Percentiles rank a stretch among this genome's conserved stretches.
Evolutionary conservation across 1,140 invertebrate species (phyloP).

Genomic region (Cherax destructor): DNA sequence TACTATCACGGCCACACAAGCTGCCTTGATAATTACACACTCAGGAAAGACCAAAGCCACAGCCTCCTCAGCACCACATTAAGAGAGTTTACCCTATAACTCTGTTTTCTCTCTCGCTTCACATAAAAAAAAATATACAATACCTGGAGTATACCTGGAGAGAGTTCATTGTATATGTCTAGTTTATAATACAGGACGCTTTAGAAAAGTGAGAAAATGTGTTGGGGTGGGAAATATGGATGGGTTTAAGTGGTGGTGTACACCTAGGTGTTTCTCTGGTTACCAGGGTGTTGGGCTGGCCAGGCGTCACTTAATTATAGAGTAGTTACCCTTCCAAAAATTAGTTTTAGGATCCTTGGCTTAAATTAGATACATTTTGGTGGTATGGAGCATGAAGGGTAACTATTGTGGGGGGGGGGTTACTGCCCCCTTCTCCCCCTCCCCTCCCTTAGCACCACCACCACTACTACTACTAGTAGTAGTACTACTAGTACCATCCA

Average conservation of each 20-base stretch:
- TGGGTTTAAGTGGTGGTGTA: conserved; percentile 8
- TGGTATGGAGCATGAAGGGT: conserved; percentile 35
- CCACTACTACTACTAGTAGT: neutral
- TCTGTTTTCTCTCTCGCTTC: too few species aligned
- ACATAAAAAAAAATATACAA: too few species aligned
- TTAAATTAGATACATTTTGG: conserved; percentile 65
- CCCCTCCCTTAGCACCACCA: neutral
- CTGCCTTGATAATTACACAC: neutral
- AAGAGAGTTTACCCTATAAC: too few species aligned
- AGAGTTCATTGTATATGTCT: too few species aligned
- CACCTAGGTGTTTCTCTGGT: conserved; percentile 17
- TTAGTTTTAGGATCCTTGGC: conserved; percentile 63
- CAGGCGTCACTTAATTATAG: conserved; percentile 64
- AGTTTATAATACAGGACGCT: too few species aligned
- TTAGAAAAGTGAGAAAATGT: neutral
- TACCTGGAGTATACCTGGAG: too few species aligned
- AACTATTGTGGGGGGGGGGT: too few species aligned
- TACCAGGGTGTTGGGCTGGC: conserved; percentile 48
- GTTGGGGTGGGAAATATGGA: neutral
- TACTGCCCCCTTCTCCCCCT: too few species aligned
- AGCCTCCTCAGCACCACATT: too few species aligned
- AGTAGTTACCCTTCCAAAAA: conserved; percentile 66
- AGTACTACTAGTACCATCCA: neutral
- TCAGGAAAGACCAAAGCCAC: neutral
- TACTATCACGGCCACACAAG: neutral